phyloP scores from a whole-genome alignment of 2,888 invertebrate genomes.

The Anthrax anthrax region DNA sequence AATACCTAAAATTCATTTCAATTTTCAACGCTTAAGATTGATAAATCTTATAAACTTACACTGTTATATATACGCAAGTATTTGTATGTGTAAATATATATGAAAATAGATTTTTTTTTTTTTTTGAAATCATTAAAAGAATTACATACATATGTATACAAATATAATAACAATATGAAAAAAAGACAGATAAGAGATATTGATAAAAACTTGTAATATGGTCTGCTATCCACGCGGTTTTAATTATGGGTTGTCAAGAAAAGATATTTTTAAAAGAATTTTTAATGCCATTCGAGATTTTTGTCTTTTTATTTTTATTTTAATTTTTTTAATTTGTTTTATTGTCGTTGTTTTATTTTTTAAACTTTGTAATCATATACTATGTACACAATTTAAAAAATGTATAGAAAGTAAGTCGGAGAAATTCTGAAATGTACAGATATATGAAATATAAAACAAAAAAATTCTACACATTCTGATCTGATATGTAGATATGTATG shows the following conservation, averaged over 20 bases:
- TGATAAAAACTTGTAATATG: constrained; percentile 3
- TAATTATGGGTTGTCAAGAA: constrained; percentile 7
- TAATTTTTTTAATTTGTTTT: too few relatives aligned
- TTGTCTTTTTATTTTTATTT: too few relatives aligned
- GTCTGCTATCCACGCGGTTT: constrained; percentile 5
- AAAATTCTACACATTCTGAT: too few relatives aligned
- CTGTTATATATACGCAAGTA: too few relatives aligned
- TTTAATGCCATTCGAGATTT: background rate
- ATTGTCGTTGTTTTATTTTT: too few relatives aligned
- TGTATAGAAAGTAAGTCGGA: too few relatives aligned
- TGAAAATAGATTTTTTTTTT: background rate
- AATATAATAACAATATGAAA: constrained; percentile 1
- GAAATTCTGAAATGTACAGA: too few relatives aligned
- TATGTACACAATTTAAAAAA: too few relatives aligned
- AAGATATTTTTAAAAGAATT: background rate
- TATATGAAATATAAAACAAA: too few relatives aligned
- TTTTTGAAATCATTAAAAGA: background rate
- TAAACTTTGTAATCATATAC: too few relatives aligned
- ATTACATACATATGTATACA: background rate
- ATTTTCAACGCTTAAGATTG: constrained; percentile 2
- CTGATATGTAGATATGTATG: too few relatives aligned
- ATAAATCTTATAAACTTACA: background rate
- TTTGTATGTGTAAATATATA: background rate
- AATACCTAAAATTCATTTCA: constrained; percentile 6
- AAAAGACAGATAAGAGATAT: constrained; percentile 6